Conservation (phyloP, 2,797 vertebrate genomes). For the Podarcis siculus region DNA sequence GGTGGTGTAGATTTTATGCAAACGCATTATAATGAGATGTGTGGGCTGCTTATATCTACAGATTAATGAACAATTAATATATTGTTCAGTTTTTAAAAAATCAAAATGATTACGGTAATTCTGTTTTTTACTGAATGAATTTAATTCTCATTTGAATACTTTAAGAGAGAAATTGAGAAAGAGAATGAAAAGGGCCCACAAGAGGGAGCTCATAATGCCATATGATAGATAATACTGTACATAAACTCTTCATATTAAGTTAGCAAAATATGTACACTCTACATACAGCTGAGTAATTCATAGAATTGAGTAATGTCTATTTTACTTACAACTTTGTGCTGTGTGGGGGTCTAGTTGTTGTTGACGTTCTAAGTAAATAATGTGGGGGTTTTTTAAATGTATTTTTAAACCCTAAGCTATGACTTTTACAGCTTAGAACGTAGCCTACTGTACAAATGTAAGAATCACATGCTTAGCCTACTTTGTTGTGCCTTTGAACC, state of each 20-base stretch:
- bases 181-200: neutral
- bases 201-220: constrained; percentile 31
- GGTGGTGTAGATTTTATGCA: too few relatives aligned
- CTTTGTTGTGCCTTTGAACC: too few relatives aligned
- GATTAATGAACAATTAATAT: neutral
- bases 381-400: too few relatives aligned
- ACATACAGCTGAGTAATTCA: neutral
- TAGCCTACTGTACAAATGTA: too few relatives aligned
- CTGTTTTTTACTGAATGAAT: neutral
- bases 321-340: too few relatives aligned
- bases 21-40: too few relatives aligned
- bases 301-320: neutral
- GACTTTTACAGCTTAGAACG: too few relatives aligned
- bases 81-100: neutral
- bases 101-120: neutral
- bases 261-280: neutral
- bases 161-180: neutral
- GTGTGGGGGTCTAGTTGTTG: too few relatives aligned
- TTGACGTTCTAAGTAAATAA: too few relatives aligned
- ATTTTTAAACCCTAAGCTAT: too few relatives aligned
- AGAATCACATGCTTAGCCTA: too few relatives aligned
- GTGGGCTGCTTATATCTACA: neutral
- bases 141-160: neutral
- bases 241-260: neutral
- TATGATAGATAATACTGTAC: neutral